Evolutionary conservation across 1,140 invertebrate genomes (phyloP).

Genomic region (Heliconius hewitsoni): DNA sequence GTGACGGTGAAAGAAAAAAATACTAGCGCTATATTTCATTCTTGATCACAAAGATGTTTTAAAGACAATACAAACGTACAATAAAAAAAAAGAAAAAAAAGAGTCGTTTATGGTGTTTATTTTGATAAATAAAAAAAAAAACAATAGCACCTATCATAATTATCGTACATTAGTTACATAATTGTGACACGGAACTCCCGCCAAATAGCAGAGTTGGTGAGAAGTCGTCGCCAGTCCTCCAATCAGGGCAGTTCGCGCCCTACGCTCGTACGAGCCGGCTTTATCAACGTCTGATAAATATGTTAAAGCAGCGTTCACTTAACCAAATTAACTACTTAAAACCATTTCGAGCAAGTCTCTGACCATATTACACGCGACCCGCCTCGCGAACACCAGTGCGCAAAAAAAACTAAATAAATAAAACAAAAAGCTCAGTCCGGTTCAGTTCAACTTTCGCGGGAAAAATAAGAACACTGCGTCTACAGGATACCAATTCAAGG

Average conservation of each 20-base stretch:
- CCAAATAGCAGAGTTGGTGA: conserved; percentile 52
- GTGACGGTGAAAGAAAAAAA: too few species aligned
- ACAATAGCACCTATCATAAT: conserved; percentile 20
- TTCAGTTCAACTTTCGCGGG: conserved; percentile 50
- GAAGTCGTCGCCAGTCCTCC: conserved; percentile 48
- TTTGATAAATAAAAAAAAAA: not conserved
- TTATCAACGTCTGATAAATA: conserved; percentile 70
- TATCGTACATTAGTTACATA: conserved; percentile 26
- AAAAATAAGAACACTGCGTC: conserved; percentile 54
- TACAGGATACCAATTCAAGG: conserved; percentile 33
- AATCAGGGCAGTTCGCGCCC: conserved; percentile 70
- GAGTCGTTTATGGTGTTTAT: not conserved
- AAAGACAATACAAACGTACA: not conserved
- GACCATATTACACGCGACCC: conserved; percentile 55
- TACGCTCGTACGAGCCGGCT: conserved; percentile 61
- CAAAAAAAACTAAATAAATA: conserved; percentile 56
- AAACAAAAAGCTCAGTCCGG: conserved; percentile 59
- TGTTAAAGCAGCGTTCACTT: conserved; percentile 55
- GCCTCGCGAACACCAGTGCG: conserved; percentile 53
- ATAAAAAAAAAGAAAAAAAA: not conserved
- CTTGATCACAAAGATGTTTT: not conserved
- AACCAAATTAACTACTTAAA: conserved; percentile 74
- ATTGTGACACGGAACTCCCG: conserved; percentile 50
- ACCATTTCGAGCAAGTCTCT: conserved; percentile 44
- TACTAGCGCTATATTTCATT: too few species aligned